phyloP scores from a whole-genome alignment of 2,113 vertebrate genomes.

The Marmota flaviventris region DNA sequence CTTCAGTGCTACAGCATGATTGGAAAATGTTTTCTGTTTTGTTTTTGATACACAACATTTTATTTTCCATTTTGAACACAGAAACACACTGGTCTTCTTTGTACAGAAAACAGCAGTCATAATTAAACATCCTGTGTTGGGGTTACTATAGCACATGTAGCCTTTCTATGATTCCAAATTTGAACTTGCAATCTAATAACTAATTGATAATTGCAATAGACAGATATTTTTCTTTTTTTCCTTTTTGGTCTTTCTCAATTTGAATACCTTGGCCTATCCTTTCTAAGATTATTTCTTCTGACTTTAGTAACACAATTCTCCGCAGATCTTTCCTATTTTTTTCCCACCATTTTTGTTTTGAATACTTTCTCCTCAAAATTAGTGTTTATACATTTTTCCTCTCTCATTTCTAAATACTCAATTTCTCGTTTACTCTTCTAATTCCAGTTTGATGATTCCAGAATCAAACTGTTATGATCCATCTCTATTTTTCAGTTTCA shows the following conservation, averaged over 20 bases:
- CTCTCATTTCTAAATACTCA: not conserved
- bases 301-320: not conserved
- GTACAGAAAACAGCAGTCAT: not conserved
- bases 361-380: not conserved
- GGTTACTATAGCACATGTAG: not conserved
- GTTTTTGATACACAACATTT: not conserved
- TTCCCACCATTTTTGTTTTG: not conserved
- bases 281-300: slow-evolving; percentile 22
- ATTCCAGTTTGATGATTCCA: not conserved
- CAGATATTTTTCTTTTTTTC: not conserved
- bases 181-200: not conserved
- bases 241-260: not conserved
- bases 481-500: not conserved
- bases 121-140: not conserved
- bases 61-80: not conserved
- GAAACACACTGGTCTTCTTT: not conserved
- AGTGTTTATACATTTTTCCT: not conserved
- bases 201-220: not conserved
- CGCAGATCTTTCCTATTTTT: not conserved
- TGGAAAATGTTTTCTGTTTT: slow-evolving; percentile 21
- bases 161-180: not conserved
- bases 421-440: not conserved
- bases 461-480: not conserved
- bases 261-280: not conserved
- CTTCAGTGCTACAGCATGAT: not conserved